Evolutionary conservation across 2,113 vertebrate genomes (phyloP), one percentile per base, ranked within the genome.

Genomic region (Dipodomys merriami): DNA sequence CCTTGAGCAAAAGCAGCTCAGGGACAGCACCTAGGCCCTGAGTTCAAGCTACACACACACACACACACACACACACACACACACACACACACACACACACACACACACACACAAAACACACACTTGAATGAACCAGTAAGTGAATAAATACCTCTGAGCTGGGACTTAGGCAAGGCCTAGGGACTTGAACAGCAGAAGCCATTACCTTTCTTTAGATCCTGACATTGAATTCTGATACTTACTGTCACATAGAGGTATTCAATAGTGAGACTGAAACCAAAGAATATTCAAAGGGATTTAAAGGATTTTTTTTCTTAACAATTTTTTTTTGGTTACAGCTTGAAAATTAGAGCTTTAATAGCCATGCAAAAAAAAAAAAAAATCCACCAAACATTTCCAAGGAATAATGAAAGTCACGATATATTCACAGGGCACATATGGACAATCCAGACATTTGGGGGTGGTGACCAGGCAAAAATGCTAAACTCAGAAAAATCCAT

Each of bases 401-500:
- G 19, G 62, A 53, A 95, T 88, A 93, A 86, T 77, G 62, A 85
- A 91, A 90, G 85, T 84, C 91, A 91, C 71, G 69, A 84, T 80
- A 86, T 82, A 80, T 35, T 92, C 96, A 86, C 49, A 86, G 62
- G 74, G 60, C 57, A 90, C 67, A 94, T 90, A 92, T 49, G 92
- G 92, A 80, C 69, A 73, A 79, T 79, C 73, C 72, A 92, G 96
- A 93, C 35, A 88, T 72, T 39, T 89, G 87, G 62, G 77, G 74
- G 53, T 94, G 88, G 83, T 88, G 86, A 91, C 76, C 76, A 90
- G 73, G 49, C 49, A 88, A 91, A 95, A 95, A 53, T 85, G 84
- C 57, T 87, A 71, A 95, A 81, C 68, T 91, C 84, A 46, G 39
- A 77, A 92, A 95, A 94, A 92, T 39, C 86, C 91, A 96, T 95